Percentiles rank a stretch among this genome's conserved stretches.
phyloP scores from a whole-genome alignment of 1,140 invertebrate genomes.

The Temnothorax nylanderi region DNA sequence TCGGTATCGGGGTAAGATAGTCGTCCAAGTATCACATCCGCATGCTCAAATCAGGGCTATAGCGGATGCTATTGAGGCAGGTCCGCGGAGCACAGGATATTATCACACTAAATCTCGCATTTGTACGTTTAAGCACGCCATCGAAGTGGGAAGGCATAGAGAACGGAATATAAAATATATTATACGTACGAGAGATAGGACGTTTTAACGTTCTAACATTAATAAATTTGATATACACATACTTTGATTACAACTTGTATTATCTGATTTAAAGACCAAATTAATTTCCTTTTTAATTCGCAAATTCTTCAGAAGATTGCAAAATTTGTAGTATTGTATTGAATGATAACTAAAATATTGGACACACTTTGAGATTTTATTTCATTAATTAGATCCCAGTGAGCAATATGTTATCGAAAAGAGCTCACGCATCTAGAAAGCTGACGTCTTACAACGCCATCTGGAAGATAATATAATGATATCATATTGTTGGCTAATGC shows the following conservation, averaged over 20 bases:
- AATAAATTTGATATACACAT: not conserved
- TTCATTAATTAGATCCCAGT: not conserved
- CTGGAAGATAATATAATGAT: too few species aligned
- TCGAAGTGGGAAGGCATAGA: not conserved
- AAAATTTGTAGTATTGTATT: not conserved
- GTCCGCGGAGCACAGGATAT: conserved; percentile 40
- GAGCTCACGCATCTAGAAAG: too few species aligned
- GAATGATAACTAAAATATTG: not conserved
- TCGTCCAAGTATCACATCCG: conserved; percentile 50
- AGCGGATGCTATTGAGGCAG: conserved; percentile 55
- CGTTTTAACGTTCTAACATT: not conserved
- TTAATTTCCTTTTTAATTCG: not conserved
- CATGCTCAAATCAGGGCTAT: conserved; percentile 45
- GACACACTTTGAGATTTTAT: not conserved
- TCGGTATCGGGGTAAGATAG: conserved; percentile 56
- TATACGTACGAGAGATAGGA: not conserved
- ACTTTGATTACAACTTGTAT: not conserved
- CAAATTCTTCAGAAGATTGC: not conserved
- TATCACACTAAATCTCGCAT: conserved; percentile 50
- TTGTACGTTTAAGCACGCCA: conserved; percentile 25
- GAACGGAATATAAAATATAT: not conserved
- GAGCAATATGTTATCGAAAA: too few species aligned
- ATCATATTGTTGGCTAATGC: too few species aligned
- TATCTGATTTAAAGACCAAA: not conserved
- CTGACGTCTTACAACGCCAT: too few species aligned